Evolutionary conservation across 2,888 invertebrate genomes (phyloP).

Genomic region (Drosophila meridiana): DNA sequence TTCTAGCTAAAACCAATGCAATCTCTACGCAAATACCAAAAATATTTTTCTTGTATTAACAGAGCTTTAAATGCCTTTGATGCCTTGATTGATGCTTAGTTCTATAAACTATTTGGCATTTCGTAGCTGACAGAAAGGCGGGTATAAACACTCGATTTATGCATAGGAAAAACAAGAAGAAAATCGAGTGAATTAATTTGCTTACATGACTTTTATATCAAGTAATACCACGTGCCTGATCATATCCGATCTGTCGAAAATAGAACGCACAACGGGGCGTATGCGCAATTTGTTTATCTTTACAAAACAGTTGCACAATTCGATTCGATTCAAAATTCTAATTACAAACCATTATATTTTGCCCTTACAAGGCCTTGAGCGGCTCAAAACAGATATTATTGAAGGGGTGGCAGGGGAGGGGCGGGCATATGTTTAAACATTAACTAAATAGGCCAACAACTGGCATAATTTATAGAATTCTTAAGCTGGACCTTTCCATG

Average conservation of each 20-base stretch:
- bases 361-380: slow-evolving; percentile 27
- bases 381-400: slow-evolving; percentile 7
- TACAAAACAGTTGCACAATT: slow-evolving; percentile 39
- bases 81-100: slow-evolving; percentile 52
- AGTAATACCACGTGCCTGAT: slow-evolving; percentile 39
- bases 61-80: slow-evolving; percentile 36
- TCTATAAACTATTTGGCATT: slow-evolving; percentile 21
- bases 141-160: slow-evolving; percentile 20
- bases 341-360: slow-evolving; percentile 36
- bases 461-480: neutral
- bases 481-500: slow-evolving; percentile 9
- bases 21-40: neutral
- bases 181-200: slow-evolving; percentile 48
- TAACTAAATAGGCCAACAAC: neutral
- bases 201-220: slow-evolving; percentile 23
- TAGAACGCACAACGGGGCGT: slow-evolving; percentile 29
- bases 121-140: slow-evolving; percentile 34
- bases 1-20: neutral
- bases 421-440: slow-evolving; percentile 10
- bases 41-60: slow-evolving; percentile 8
- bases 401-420: slow-evolving; percentile 5
- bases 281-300: slow-evolving; percentile 54
- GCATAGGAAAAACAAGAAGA: slow-evolving; percentile 16
- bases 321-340: slow-evolving; percentile 49
- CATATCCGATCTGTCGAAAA: slow-evolving; percentile 31